These are phyloP conservation scores for Chelonoidis abingdonii DNA, from an alignment of 2,113 vertebrate genomes.

Conservation along the genomic window DNA sequence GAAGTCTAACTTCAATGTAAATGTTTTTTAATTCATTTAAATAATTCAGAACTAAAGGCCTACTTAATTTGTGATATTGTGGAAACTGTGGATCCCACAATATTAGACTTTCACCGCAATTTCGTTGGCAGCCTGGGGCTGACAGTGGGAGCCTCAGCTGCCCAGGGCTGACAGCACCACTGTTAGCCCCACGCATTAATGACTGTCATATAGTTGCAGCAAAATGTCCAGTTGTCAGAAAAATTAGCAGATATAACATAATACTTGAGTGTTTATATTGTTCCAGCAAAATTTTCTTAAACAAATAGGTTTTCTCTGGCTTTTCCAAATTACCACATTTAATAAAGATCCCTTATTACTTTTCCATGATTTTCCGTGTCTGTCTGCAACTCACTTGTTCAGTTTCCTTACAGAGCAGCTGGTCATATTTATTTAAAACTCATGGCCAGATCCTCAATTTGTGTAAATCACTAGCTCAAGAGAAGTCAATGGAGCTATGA, in stretches of 20 bases:
- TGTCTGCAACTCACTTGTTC: neutral
- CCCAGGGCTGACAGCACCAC: too few species aligned
- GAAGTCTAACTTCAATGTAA: neutral
- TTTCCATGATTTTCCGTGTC: neutral
- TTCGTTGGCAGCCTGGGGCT: neutral
- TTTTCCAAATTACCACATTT: neutral
- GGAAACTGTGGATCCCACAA: neutral
- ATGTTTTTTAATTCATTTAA: neutral
- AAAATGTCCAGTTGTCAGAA: neutral
- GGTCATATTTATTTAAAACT: neutral
- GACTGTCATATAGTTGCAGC: neutral
- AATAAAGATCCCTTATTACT: neutral
- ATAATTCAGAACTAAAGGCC: neutral
- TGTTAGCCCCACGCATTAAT: neutral
- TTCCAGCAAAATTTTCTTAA: neutral
- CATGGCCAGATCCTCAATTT: neutral
- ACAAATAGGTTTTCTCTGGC: neutral
- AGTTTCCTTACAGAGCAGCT: neutral
- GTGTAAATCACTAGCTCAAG: neutral
- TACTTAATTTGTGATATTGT: neutral
- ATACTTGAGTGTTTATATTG: neutral
- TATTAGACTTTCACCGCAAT: neutral
- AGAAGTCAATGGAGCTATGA: neutral
- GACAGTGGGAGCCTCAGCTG: too few species aligned
- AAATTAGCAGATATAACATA: neutral